Evolutionary conservation across 2,888 invertebrate species (phyloP).

Genomic region (Synanthedon formicaeformis): DNA sequence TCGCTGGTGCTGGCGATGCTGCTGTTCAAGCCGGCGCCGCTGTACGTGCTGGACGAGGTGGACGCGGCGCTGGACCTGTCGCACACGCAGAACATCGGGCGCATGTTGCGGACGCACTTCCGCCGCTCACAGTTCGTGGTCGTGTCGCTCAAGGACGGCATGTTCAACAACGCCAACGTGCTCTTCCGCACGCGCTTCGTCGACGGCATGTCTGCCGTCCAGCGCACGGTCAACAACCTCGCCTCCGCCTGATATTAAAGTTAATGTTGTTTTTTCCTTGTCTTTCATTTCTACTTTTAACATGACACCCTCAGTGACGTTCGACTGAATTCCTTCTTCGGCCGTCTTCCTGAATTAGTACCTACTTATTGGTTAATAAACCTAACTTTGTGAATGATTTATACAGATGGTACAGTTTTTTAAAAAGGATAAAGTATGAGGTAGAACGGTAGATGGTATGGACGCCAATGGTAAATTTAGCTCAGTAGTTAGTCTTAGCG

Average conservation of each 20-base stretch:
- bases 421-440: no score
- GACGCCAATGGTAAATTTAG: no score
- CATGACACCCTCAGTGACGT: no score
- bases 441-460: no score
- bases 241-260: not conserved
- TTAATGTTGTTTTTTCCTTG: no score
- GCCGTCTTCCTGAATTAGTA: no score
- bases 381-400: no score
- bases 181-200: constrained; percentile 94
- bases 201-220: constrained; percentile 93
- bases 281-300: no score
- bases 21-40: constrained; percentile 96
- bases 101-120: constrained; percentile 92
- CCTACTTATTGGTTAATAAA: no score
- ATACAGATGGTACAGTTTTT: no score
- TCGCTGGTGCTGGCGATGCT: constrained; percentile 96
- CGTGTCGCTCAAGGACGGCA: constrained; percentile 98
- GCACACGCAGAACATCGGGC: constrained; percentile 98
- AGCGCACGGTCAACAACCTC: constrained; percentile 64
- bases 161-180: constrained; percentile 99
- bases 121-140: constrained; percentile 94
- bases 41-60: constrained; percentile 98
- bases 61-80: constrained; percentile 98
- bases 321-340: no score
- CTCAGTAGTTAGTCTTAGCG: no score